Conservation (phyloP, 2,888 invertebrate genomes). For the Encarsia formosa region DNA sequence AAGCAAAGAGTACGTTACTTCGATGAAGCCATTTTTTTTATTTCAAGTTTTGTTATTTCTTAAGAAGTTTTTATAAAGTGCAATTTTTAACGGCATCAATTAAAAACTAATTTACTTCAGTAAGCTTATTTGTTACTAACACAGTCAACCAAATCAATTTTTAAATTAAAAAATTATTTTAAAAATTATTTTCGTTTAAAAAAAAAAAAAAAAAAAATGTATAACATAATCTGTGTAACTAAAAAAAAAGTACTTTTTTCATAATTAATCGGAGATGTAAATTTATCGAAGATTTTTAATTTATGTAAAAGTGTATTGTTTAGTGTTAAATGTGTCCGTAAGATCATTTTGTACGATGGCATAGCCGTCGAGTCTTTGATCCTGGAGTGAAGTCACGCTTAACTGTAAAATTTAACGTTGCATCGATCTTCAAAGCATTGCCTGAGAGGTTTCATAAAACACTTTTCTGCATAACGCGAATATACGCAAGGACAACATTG, state of each 20-base stretch:
- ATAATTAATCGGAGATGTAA: too few species aligned
- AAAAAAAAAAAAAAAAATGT: too few species aligned
- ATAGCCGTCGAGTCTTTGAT: slow-evolving; percentile 26
- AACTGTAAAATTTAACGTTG: slow-evolving; percentile 19
- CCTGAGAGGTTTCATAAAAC: neutral
- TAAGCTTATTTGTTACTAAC: too few species aligned
- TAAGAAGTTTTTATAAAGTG: slow-evolving; percentile 13
- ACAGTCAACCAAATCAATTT: neutral
- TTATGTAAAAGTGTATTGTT: too few species aligned
- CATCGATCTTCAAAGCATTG: slow-evolving; percentile 15
- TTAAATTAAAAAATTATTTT: too few species aligned
- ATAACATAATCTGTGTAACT: too few species aligned
- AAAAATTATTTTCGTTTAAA: too few species aligned
- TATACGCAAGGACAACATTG: too few species aligned
- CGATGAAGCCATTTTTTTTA: slow-evolving; percentile 13
- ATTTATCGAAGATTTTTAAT: too few species aligned
- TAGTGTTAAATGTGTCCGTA: too few species aligned
- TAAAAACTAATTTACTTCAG: too few species aligned
- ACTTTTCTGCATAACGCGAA: neutral
- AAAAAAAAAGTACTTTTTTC: too few species aligned
- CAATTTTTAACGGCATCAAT: slow-evolving; percentile 7
- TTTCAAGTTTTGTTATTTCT: slow-evolving; percentile 10
- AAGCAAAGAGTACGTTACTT: slow-evolving; percentile 26
- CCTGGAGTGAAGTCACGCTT: slow-evolving; percentile 25
- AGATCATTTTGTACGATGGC: slow-evolving; percentile 10